Evolutionary conservation across 1,140 invertebrate species (phyloP).

Genomic region (Rhopalosiphum maidis): DNA sequence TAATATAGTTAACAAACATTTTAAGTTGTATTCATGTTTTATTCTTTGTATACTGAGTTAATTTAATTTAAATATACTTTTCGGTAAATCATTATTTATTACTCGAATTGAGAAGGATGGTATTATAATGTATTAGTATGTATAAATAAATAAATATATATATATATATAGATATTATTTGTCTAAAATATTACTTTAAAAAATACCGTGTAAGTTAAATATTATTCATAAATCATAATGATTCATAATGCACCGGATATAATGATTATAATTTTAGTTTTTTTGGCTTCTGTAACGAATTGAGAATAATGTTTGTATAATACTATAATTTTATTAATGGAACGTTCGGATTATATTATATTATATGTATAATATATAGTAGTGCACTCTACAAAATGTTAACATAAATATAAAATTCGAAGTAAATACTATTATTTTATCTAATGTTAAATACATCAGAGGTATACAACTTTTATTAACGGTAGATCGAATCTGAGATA

Average conservation of each 20-base stretch:
- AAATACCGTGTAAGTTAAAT: not conserved
- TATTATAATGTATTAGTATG: not conserved
- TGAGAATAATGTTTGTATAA: slow-evolving; percentile 11
- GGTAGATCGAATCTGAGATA: not conserved
- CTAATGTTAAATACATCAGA: not conserved
- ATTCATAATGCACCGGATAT: not conserved
- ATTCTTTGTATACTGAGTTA: not conserved
- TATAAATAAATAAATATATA: not conserved
- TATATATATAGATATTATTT: not conserved
- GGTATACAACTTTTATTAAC: not conserved
- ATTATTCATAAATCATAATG: slow-evolving; percentile 14
- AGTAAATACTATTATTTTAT: not conserved
- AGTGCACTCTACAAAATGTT: not conserved
- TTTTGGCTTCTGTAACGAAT: not conserved
- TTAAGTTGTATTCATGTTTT: not conserved
- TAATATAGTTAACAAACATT: not conserved
- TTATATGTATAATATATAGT: not conserved
- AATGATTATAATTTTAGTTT: not conserved
- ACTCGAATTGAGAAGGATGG: not conserved
- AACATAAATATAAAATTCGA: not conserved
- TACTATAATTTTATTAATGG: slow-evolving; percentile 1
- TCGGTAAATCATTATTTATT: not conserved
- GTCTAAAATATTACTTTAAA: not conserved
- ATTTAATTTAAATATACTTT: not conserved
- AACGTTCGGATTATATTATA: not conserved